Conservation (phyloP, 2,888 invertebrate species). For the Sclerodermus sp. region DNA sequence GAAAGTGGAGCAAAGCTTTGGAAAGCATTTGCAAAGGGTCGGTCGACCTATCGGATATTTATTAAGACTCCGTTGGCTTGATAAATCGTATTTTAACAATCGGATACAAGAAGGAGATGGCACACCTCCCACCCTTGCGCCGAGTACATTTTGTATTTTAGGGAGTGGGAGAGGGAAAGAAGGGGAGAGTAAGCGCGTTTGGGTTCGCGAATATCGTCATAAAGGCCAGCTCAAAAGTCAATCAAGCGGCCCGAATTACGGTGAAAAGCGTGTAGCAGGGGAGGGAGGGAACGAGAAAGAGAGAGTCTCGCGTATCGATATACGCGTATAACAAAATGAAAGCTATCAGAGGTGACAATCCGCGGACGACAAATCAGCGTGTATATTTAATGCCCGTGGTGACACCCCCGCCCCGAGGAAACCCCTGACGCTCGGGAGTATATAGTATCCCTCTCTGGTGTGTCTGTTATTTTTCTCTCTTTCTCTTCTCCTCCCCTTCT, state of each 20-base stretch:
- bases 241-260: constrained; percentile 39
- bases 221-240: constrained; percentile 42
- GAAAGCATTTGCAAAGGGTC: no score
- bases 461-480: constrained; percentile 14
- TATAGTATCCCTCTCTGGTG: constrained; percentile 1
- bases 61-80: no score
- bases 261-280: constrained; percentile 18
- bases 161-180: constrained; percentile 1
- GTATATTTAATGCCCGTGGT: constrained; percentile 54
- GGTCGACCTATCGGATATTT: no score
- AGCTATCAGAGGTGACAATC: constrained; percentile 55
- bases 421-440: constrained; percentile 23
- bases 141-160: no score
- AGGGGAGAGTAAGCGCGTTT: not conserved
- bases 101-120: no score
- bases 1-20: no score
- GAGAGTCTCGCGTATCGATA: constrained; percentile 26
- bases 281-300: no score
- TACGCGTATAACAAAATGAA: constrained; percentile 51
- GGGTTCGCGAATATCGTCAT: constrained; percentile 22
- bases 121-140: no score
- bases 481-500: constrained; percentile 15
- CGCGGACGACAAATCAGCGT: constrained; percentile 55
- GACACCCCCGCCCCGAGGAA: constrained; percentile 23
- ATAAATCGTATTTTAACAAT: no score